Evolutionary conservation across 2,797 vertebrate genomes (phyloP).

Genomic region (Microctenopoma steveboyesi): DNA sequence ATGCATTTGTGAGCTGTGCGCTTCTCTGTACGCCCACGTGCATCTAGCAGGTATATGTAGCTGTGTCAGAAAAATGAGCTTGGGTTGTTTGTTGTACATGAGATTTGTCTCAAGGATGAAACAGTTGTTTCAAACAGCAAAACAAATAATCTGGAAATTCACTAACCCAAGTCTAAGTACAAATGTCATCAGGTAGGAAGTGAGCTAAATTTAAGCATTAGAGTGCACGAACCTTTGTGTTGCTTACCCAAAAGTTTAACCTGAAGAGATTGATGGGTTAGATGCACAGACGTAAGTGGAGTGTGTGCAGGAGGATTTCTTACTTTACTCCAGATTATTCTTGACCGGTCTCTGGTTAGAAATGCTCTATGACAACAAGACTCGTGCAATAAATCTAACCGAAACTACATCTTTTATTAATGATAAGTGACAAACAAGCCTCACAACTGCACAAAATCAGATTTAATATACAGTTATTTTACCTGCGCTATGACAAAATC

Average conservation of each 20-base stretch:
- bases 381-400: too few relatives aligned
- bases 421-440: too few relatives aligned
- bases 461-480: not conserved
- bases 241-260: constrained; percentile 59
- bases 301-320: constrained; percentile 31
- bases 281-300: constrained; percentile 26
- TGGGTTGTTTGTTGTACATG: constrained; percentile 40
- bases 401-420: too few relatives aligned
- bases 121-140: not conserved
- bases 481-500: too few relatives aligned
- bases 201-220: constrained; percentile 34
- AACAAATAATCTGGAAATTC: constrained; percentile 4
- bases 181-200: constrained; percentile 13
- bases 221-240: constrained; percentile 17
- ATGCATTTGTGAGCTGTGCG: constrained; percentile 73
- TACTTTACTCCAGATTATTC: constrained; percentile 35
- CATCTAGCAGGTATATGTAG: constrained; percentile 63
- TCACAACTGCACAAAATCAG: not conserved
- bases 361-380: too few relatives aligned
- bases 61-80: constrained; percentile 59
- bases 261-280: constrained; percentile 32
- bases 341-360: not conserved
- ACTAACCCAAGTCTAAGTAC: not conserved
- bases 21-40: constrained; percentile 81
- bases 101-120: constrained; percentile 34